These are phyloP conservation scores for Premnoplex brunnescens DNA, from an alignment of 2,797 vertebrate species.

Conservation along the genomic window DNA sequence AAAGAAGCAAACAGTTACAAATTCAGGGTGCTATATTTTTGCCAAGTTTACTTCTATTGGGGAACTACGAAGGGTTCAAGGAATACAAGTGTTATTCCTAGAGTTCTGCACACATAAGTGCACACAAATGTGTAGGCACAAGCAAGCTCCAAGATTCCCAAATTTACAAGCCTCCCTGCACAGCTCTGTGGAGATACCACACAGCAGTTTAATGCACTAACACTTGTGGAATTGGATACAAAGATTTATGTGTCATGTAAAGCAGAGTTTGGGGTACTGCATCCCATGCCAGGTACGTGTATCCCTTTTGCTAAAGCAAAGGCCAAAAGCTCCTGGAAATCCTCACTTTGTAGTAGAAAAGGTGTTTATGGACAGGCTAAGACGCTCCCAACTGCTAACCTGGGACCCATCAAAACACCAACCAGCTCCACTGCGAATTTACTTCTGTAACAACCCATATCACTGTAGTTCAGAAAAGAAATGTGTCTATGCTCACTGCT, in stretches of 20 bases:
- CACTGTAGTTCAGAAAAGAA: background rate
- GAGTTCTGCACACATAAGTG: background rate
- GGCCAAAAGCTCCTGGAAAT: background rate
- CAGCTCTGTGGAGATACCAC: background rate
- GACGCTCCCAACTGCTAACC: background rate
- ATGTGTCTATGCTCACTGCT: background rate
- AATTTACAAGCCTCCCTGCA: background rate
- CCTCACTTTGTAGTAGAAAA: background rate
- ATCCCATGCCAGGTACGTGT: background rate
- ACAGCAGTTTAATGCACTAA: background rate
- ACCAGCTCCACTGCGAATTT: background rate
- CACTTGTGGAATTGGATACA: background rate
- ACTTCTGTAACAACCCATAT: background rate
- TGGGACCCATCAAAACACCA: background rate
- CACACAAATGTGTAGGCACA: fast-evolving
- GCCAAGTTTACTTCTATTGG: slow-evolving; percentile 1
- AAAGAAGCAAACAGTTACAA: slow-evolving; percentile 38
- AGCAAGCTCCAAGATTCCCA: background rate
- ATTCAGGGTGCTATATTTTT: background rate
- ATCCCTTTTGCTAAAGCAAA: background rate
- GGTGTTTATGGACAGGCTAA: background rate
- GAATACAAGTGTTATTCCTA: background rate
- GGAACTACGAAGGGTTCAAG: background rate
- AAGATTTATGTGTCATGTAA: background rate
- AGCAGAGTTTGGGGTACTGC: background rate